phyloP scores from a whole-genome alignment of 2,888 invertebrate species.

The Hydroisotoma schaefferi region DNA sequence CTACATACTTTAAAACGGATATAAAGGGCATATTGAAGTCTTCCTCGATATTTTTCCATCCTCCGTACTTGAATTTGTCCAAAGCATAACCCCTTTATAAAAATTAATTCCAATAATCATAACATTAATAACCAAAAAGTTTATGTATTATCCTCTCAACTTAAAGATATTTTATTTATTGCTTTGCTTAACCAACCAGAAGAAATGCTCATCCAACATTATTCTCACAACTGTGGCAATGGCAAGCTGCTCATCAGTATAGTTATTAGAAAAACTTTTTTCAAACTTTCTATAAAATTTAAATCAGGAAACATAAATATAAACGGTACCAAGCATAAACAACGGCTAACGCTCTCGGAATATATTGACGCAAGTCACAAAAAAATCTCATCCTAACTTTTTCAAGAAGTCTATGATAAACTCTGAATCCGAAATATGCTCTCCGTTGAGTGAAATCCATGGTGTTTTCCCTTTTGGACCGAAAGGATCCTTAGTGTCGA shows the following conservation, averaged over 20 bases:
- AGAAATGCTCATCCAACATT: conserved; percentile 52
- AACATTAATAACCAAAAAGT: no score
- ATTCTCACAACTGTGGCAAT: conserved; percentile 51
- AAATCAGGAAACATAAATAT: neutral
- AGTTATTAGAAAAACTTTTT: conserved; percentile 49
- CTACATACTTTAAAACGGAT: neutral
- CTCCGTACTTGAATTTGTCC: conserved; percentile 26
- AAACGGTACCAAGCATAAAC: neutral
- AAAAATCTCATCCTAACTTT: conserved; percentile 9
- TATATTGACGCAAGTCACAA: no score
- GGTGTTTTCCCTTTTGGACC: conserved; percentile 49
- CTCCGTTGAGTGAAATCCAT: conserved; percentile 52
- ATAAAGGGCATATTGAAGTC: conserved; percentile 6
- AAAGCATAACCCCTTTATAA: conserved; percentile 32
- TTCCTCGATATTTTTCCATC: neutral
- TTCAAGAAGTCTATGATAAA: conserved; percentile 51
- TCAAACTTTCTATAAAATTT: conserved; percentile 46
- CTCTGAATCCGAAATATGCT: conserved; percentile 52
- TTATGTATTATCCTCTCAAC: no score
- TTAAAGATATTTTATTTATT: neutral
- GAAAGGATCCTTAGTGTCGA: conserved; percentile 18
- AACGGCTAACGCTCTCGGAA: neutral
- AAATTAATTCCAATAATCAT: no score
- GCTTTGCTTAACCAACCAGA: conserved; percentile 50
- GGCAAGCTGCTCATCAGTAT: conserved; percentile 50